phyloP scores from a whole-genome alignment of 2,113 vertebrate species.

The Aphyosemion australe region DNA sequence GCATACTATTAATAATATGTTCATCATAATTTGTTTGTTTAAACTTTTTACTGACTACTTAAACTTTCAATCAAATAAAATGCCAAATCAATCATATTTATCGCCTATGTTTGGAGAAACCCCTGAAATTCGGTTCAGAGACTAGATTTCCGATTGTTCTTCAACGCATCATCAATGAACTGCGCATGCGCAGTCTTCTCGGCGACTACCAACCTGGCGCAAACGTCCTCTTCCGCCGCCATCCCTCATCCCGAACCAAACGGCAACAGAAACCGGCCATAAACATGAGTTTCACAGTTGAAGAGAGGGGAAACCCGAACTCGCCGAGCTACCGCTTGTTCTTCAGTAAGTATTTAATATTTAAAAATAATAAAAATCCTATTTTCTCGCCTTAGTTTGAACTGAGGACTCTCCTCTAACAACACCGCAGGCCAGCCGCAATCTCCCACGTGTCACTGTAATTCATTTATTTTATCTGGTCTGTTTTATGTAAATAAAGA shows the following conservation, averaged over 20 bases:
- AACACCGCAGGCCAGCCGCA: neutral
- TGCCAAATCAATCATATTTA: neutral
- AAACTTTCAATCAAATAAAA: neutral
- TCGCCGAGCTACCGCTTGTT: slow-evolving; percentile 86
- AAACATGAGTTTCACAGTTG: slow-evolving; percentile 81
- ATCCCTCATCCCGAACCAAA: slow-evolving; percentile 17
- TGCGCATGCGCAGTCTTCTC: slow-evolving; percentile 47
- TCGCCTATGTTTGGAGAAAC: no score
- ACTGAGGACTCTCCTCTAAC: neutral
- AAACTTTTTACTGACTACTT: no score
- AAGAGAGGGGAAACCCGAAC: slow-evolving; percentile 86
- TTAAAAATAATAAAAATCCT: neutral
- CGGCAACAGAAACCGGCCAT: slow-evolving; percentile 1
- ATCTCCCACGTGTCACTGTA: slow-evolving; percentile 70
- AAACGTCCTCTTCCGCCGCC: slow-evolving; percentile 27
- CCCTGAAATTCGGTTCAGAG: no score
- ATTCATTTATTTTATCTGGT: slow-evolving; percentile 22
- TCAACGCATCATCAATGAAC: slow-evolving; percentile 4
- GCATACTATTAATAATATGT: no score
- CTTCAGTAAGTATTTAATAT: slow-evolving; percentile 84
- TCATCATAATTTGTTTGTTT: no score
- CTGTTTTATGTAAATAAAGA: neutral
- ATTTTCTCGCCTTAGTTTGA: neutral
- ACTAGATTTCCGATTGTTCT: neutral
- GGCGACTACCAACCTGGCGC: rapidly evolving